Conservation (phyloP, 2,888 invertebrate species). For the Philhelius pedissequus region DNA sequence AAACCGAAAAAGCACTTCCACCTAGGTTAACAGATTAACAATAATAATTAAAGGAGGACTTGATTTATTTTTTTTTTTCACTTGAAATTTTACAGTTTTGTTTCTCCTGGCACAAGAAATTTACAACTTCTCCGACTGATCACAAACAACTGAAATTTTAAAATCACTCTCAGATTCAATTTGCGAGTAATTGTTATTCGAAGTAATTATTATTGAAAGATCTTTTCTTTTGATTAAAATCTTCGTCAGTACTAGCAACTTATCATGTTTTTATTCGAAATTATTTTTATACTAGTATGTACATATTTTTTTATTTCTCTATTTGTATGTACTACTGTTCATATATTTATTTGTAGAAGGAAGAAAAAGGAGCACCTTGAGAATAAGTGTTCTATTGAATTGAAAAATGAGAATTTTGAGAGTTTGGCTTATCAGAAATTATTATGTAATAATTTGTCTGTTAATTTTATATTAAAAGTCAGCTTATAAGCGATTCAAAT, state of each 20-base stretch:
- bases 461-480: neutral
- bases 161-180: neutral
- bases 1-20: neutral
- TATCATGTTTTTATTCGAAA: slow-evolving; percentile 40
- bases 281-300: neutral
- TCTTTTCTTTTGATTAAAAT: neutral
- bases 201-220: neutral
- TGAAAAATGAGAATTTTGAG: neutral
- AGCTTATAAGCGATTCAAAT: neutral
- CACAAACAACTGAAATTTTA: slow-evolving; percentile 30
- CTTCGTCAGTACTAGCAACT: neutral
- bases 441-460: neutral
- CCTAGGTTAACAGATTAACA: neutral
- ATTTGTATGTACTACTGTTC: neutral
- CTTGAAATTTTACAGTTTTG: neutral
- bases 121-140: slow-evolving; percentile 36
- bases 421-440: neutral
- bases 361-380: slow-evolving; percentile 9
- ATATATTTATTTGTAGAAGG: neutral
- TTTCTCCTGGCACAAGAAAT: neutral
- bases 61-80: neutral
- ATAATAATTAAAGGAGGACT: neutral
- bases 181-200: neutral
- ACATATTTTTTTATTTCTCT: neutral
- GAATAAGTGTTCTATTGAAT: neutral